Evolutionary conservation across 2,888 invertebrate genomes (phyloP).

Genomic region (Morpho achilles): DNA sequence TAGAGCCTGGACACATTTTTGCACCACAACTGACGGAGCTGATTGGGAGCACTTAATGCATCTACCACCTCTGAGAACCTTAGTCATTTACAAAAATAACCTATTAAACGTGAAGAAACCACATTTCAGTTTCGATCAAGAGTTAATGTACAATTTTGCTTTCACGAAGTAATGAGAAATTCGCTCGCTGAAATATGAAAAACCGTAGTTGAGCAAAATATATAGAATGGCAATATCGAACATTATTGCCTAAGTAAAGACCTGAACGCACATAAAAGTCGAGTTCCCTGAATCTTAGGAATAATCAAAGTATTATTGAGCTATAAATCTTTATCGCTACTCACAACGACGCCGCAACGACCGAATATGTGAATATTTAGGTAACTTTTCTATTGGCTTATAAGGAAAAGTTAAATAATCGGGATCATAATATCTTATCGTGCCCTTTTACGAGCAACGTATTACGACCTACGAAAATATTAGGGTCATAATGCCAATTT

Average conservation of each 20-base stretch:
- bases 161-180: no score
- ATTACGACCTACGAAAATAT: conserved; percentile 20
- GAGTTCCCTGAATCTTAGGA: conserved; percentile 68
- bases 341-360: conserved; percentile 44
- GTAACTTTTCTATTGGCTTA: conserved; percentile 50
- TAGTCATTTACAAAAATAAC: no score
- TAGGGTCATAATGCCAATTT: conserved; percentile 3
- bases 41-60: no score
- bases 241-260: conserved; percentile 67
- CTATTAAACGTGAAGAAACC: no score
- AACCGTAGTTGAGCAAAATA: conserved; percentile 10
- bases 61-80: no score
- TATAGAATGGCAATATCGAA: conserved; percentile 44
- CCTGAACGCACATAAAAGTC: conserved; percentile 64
- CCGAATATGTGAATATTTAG: conserved; percentile 62
- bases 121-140: no score
- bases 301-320: conserved; percentile 73
- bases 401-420: conserved; percentile 31
- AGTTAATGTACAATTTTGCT: no score
- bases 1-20: no score
- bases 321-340: conserved; percentile 69
- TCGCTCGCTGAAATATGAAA: conserved; percentile 15
- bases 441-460: conserved; percentile 28
- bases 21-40: no score
- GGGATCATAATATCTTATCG: conserved; percentile 30